Base-by-base conservation (phyloP, 2,797 vertebrate genomes). In the Sylvilagus floridanus region DNA sequence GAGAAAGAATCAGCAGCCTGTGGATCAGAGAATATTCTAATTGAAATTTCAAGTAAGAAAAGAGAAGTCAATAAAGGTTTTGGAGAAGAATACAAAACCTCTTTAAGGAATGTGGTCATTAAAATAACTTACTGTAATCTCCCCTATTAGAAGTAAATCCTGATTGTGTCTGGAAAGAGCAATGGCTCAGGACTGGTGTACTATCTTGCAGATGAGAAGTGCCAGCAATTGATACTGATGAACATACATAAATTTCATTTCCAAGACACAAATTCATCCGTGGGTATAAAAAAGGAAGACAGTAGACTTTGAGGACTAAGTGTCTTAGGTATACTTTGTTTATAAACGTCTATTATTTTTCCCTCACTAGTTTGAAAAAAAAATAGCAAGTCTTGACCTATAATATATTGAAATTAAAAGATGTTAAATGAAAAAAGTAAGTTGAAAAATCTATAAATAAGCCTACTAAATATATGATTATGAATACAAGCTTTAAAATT, bases 71-170 rank as follows among this genome's bases (percentile, higher is more conserved):
- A 54, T 60, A 73, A 73, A 85, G 24, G 69, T 93, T 95, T 92
- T 69, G 22, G 54, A 73, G 57, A 84, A 28, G 57, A 75, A 71
- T 95, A 83, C 86, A 73, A 84, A 95, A 90, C 9, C 22, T 94
- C 52, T 88, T 71, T 84, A 35, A 75, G 73, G 13, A 92, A 88
- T 4, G 1, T 5, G 68, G 65, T 85, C 91, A 92, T 91, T 95
- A 92, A 90, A 88, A 77, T 90, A 92, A 85, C 52, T 92, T 92
- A 14, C 32, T 90, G 35, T 84, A 94, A 85, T 88, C 69, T 78
- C 37, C n/a, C 52, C 12, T 17, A 60, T 52, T 84, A 94, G 63
- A 94, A 84, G 66, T 75, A 92, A 96, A 92, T 42, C 66, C 42
- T 66, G 50, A 32, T 79, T 87, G 60, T 17, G 47, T 50, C 76